These are phyloP conservation scores for Diadema setosum DNA, from an alignment of 35 echinoderm and acorn worm species.

Conservation along the genomic window DNA sequence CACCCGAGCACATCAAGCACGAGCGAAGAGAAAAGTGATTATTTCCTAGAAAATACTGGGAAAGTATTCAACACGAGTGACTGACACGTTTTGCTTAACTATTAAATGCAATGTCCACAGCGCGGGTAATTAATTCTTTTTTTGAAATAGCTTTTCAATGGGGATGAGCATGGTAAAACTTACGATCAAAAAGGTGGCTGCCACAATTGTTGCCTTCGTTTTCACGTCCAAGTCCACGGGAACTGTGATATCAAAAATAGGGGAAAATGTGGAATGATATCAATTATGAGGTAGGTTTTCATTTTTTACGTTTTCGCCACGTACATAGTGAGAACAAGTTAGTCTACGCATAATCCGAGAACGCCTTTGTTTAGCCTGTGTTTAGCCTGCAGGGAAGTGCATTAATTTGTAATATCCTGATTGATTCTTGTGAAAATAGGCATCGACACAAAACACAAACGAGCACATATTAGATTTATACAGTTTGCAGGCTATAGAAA, in stretches of 20 bases:
- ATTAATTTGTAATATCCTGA: too few relatives aligned
- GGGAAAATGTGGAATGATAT: not conserved
- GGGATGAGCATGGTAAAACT: not conserved
- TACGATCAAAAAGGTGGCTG: slow-evolving; percentile 67
- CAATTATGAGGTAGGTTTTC: not conserved
- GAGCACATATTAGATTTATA: too few relatives aligned
- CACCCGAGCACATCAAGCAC: too few relatives aligned
- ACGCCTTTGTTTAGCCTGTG: not conserved
- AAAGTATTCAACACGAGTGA: not conserved
- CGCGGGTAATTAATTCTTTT: not conserved
- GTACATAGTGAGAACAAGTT: too few relatives aligned
- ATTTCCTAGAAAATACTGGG: not conserved
- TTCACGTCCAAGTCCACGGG: slow-evolving; percentile 74
- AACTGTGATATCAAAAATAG: slow-evolving; percentile 18
- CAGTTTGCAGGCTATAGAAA: too few relatives aligned
- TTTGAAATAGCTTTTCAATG: too few relatives aligned
- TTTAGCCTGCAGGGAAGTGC: not conserved
- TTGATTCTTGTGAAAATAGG: too few relatives aligned
- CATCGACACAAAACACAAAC: too few relatives aligned
- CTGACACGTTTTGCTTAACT: not conserved
- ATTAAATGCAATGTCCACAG: not conserved
- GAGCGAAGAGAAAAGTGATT: too few relatives aligned
- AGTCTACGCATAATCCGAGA: not conserved
- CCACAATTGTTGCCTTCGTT: slow-evolving; percentile 63
- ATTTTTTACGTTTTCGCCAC: not conserved